A percentile compares a stretch with the other conserved stretches of the same genome.
phyloP scores from a whole-genome alignment of 1,140 invertebrate species.

The Nylanderia fulva region DNA sequence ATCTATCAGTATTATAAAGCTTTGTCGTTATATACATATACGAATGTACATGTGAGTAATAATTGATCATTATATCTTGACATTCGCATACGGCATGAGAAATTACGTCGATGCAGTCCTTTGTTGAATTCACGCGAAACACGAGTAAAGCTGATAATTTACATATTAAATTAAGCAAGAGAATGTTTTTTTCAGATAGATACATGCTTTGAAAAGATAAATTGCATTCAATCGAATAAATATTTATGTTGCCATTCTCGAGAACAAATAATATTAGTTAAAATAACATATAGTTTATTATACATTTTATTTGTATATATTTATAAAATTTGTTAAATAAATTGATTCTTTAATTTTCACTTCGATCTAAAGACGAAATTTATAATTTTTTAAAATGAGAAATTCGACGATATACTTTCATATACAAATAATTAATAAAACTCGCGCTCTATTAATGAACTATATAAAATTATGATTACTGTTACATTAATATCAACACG shows the following conservation, averaged over 20 bases:
- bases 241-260: not conserved
- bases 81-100: constrained; percentile 20
- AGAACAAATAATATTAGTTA: not conserved
- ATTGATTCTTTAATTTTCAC: not conserved
- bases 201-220: constrained; percentile 11
- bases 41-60: constrained; percentile 16
- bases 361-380: not conserved
- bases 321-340: not conserved
- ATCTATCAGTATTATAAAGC: not conserved
- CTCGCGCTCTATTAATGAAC: not conserved
- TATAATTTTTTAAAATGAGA: not conserved
- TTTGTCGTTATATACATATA: not conserved
- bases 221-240: not conserved
- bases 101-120: constrained; percentile 8
- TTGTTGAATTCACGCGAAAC: constrained; percentile 32
- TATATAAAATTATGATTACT: constrained; percentile 9
- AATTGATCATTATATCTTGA: constrained; percentile 50
- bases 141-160: constrained; percentile 40
- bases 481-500: not conserved
- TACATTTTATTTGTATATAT: not conserved
- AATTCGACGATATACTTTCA: no score
- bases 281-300: not conserved
- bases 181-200: constrained; percentile 30
- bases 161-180: constrained; percentile 23
- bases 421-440: not conserved